phyloP scores from a whole-genome alignment of 2,113 vertebrate species.

The Tupaia tana region DNA sequence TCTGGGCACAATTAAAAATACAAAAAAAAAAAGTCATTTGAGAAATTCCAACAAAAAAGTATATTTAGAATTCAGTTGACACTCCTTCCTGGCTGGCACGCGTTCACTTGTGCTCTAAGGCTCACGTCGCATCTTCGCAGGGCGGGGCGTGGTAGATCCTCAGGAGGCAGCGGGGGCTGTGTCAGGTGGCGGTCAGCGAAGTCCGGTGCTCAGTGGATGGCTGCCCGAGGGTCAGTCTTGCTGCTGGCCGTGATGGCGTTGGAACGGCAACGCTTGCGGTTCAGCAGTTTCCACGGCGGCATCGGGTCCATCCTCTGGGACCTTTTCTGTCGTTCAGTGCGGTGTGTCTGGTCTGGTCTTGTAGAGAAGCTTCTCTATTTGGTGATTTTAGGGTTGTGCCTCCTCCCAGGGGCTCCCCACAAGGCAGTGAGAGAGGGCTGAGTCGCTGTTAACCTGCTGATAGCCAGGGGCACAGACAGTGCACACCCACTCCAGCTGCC shows the following conservation, averaged over 20 bases:
- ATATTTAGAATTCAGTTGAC: neutral
- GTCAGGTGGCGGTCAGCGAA: neutral
- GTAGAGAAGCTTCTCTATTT: neutral
- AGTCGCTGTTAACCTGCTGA: neutral
- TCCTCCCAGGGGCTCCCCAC: neutral
- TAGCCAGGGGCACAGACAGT: neutral
- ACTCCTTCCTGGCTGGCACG: too few species aligned
- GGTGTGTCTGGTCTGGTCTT: neutral
- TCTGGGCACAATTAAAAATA: conserved; percentile 9
- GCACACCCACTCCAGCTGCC: neutral
- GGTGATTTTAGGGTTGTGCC: neutral
- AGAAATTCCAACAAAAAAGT: neutral
- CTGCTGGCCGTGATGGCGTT: neutral
- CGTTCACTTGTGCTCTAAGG: neutral
- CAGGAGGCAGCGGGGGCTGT: neutral
- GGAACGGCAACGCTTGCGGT: neutral
- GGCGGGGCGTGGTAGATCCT: neutral
- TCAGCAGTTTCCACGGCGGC: neutral
- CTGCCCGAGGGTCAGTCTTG: neutral
- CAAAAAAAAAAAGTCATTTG: neutral
- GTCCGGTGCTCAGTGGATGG: too few species aligned
- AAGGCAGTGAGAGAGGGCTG: neutral
- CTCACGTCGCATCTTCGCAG: neutral
- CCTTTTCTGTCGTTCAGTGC: neutral
- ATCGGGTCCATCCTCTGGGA: neutral